Percentiles rank a stretch among this genome's conserved stretches.
phyloP scores from a whole-genome alignment of 2,888 invertebrate species.

The Mechanitis mazaeus region DNA sequence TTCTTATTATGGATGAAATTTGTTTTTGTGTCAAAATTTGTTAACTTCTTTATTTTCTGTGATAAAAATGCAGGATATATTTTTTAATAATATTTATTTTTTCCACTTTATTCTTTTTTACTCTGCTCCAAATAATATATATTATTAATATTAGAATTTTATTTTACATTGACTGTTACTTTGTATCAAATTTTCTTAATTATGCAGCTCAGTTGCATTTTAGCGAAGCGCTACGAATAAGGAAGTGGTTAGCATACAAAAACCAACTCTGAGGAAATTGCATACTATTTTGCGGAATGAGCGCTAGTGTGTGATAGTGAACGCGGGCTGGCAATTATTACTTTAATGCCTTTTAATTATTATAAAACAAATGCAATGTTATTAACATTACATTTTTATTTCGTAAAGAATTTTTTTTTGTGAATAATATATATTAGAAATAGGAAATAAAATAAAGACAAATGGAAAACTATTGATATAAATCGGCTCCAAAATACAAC shows the following conservation, averaged over 20 bases:
- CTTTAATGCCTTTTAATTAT: background rate
- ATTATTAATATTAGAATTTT: background rate
- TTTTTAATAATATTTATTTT: background rate
- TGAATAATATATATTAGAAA: too few species aligned
- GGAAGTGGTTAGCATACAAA: conserved; percentile 6
- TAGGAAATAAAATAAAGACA: too few species aligned
- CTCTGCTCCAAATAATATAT: background rate
- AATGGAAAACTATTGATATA: too few species aligned
- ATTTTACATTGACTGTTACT: background rate
- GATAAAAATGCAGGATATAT: too few species aligned
- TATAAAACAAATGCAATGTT: background rate
- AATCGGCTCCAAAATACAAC: background rate
- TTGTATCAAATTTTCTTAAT: conserved; percentile 1
- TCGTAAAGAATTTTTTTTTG: too few species aligned
- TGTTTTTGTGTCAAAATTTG: background rate
- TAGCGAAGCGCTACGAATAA: background rate
- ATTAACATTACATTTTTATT: background rate
- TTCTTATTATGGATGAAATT: background rate
- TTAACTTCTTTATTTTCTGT: too few species aligned
- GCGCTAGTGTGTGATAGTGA: background rate
- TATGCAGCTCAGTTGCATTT: conserved; percentile 4
- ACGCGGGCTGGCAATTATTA: background rate
- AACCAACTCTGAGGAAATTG: conserved; percentile 4
- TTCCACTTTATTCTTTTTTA: background rate
- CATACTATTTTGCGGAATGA: background rate